These are phyloP conservation scores for Schizaphis graminum DNA, from an alignment of 2,888 invertebrate species.

Conservation along the genomic window DNA sequence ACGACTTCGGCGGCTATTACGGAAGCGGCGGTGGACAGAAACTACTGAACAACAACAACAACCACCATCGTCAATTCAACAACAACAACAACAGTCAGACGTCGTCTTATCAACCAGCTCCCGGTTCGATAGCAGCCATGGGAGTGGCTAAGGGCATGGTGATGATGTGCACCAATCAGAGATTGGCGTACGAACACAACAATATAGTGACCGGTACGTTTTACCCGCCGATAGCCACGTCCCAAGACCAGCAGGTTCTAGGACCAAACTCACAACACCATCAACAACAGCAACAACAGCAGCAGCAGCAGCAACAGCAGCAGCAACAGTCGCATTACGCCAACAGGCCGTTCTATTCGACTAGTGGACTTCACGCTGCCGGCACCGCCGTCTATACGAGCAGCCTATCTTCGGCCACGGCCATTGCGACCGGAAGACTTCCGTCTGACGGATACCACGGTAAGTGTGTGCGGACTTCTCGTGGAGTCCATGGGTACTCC, in stretches of 20 bases:
- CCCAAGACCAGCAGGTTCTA: slow-evolving; percentile 83
- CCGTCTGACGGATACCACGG: slow-evolving; percentile 53
- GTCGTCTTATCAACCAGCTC: slow-evolving; percentile 61
- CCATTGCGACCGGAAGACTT: slow-evolving; percentile 34
- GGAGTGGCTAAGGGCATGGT: slow-evolving; percentile 89
- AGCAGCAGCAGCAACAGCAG: slow-evolving; percentile 60
- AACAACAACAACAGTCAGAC: slow-evolving; percentile 56
- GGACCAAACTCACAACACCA: slow-evolving; percentile 67
- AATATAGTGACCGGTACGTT: slow-evolving; percentile 78
- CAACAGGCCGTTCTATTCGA: slow-evolving; percentile 60
- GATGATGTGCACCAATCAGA: slow-evolving; percentile 85
- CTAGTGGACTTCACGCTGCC: slow-evolving; percentile 56
- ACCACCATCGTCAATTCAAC: slow-evolving; percentile 43
- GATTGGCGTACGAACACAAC: slow-evolving; percentile 73
- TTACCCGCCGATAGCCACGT: slow-evolving; percentile 88
- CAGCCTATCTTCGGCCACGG: slow-evolving; percentile 45
- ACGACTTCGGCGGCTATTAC: slow-evolving; percentile 56
- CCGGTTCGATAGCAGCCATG: slow-evolving; percentile 79
- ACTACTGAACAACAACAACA: slow-evolving; percentile 23
- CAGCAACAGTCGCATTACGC: slow-evolving; percentile 56
- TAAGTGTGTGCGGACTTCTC: not conserved
- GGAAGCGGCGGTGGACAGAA: slow-evolving; percentile 29
- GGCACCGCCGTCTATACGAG: slow-evolving; percentile 61
- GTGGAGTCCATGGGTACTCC: too few species aligned
- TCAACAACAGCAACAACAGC: slow-evolving; percentile 62